phyloP scores from a whole-genome alignment of 2,797 vertebrate genomes.

The Danionella dracula region DNA sequence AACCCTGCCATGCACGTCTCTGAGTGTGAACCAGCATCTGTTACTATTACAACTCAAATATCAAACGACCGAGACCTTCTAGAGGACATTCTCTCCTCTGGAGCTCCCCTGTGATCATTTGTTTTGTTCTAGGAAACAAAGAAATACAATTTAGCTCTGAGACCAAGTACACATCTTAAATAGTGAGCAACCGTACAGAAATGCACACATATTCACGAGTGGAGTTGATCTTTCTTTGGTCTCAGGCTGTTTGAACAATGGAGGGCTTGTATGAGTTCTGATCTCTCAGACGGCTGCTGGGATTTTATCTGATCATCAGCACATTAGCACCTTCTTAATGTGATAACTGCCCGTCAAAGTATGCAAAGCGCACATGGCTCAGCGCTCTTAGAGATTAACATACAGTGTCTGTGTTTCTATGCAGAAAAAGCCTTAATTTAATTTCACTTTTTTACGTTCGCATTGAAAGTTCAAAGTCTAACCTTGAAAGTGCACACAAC shows the following conservation, averaged over 20 bases:
- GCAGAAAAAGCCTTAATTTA: too few relatives aligned
- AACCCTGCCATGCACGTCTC: background rate
- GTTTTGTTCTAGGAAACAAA: background rate
- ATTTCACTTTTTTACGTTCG: too few relatives aligned
- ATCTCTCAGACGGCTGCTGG: constrained; percentile 14
- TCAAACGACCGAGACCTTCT: background rate
- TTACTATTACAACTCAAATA: background rate
- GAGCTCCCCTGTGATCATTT: background rate
- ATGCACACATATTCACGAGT: background rate
- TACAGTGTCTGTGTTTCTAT: constrained; percentile 27
- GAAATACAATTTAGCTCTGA: background rate
- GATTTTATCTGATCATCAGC: constrained; percentile 32
- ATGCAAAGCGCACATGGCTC: background rate
- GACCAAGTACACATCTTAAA: background rate
- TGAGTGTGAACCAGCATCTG: constrained; percentile 29
- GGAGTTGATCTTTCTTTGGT: background rate
- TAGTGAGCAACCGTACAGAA: background rate
- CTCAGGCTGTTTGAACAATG: background rate
- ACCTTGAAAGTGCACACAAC: constrained; percentile 21
- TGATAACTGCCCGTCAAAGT: constrained; percentile 27
- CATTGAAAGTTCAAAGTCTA: constrained; percentile 33
- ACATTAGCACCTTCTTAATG: constrained; percentile 31
- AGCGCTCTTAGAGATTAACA: constrained; percentile 26
- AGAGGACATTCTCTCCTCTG: background rate
- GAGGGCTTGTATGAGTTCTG: background rate